Conservation (phyloP, 2,888 invertebrate genomes). For the Cantharis flavilabris region DNA sequence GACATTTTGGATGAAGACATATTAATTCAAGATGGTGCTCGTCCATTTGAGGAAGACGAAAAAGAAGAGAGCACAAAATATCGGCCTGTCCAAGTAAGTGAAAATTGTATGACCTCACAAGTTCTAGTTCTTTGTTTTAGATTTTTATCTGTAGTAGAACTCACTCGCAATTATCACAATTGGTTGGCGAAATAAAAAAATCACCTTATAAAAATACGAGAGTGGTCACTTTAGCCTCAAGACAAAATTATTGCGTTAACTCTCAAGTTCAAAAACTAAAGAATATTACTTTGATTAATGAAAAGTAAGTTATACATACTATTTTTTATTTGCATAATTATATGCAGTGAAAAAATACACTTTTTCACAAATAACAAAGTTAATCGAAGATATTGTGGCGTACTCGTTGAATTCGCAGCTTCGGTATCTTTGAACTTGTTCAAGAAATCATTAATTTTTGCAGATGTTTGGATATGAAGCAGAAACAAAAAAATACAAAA, state of each 20-base stretch:
- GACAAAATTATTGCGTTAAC: slow-evolving; percentile 92
- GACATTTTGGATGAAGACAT: slow-evolving; percentile 57
- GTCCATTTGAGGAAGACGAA: slow-evolving; percentile 36
- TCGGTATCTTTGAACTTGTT: too few species aligned
- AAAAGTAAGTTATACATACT: slow-evolving; percentile 60
- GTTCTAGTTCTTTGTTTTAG: slow-evolving; percentile 55
- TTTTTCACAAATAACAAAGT: too few species aligned
- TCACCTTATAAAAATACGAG: slow-evolving; percentile 76
- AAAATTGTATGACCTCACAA: neutral
- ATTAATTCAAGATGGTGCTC: slow-evolving; percentile 57
- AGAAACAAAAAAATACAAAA: slow-evolving; percentile 63
- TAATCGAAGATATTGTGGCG: too few species aligned
- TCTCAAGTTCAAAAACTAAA: slow-evolving; percentile 73
- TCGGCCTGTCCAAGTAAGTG: slow-evolving; percentile 48
- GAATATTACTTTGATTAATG: slow-evolving; percentile 83
- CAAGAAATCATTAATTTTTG: neutral
- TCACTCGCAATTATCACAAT: slow-evolving; percentile 94
- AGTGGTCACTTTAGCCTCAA: slow-evolving; percentile 84
- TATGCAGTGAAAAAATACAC: too few species aligned
- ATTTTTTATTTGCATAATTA: too few species aligned
- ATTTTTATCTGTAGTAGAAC: slow-evolving; percentile 95
- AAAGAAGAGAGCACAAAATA: slow-evolving; percentile 54
- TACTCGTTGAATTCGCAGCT: too few species aligned
- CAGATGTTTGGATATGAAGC: slow-evolving; percentile 81
- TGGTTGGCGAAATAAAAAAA: slow-evolving; percentile 88